Base-by-base conservation (phyloP, 1,140 invertebrate species). In the Lordiphosa collinella region DNA sequence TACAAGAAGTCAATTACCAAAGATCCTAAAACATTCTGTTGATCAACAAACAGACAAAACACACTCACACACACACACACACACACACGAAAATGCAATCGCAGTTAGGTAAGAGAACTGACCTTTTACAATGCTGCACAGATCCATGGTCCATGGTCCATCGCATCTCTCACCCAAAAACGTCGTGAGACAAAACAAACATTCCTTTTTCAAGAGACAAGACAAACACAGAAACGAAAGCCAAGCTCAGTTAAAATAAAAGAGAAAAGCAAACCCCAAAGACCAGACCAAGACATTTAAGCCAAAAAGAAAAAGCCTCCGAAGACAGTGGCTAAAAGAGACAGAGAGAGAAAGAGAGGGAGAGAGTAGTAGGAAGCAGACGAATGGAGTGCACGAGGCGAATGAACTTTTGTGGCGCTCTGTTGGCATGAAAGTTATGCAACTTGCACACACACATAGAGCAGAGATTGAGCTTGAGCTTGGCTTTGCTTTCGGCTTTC, bases 371-470 rank as follows among this genome's bases (percentile, higher is more conserved):
- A 11, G 44, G 35, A 7, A 59, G 47, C 56, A 62, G 50, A 48
- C 63, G 71, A 78, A 74, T 86, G 69, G 82, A 86, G 82, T 86
- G 82, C 82, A 86, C 72, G 73, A 86, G 82, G 82, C 82, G 82
- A 86, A 86, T 86, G 82, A 86, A 86, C 82, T 86, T 82, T 79
- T 64, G 64, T 58, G 67, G 76, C 72, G 58, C 80, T 70, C 52
- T 37, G 57, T 66, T 56, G 71, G 64, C 78, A 78, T 68, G 82
- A 82, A 78, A 86, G 82, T 86, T 86, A 86, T 86, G 82, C 82
- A 86, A 86, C 80, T 49, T 43, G 54, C 29, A 50, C 22, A 59
- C 18, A 69, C 40, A 34, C 14, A 65, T 44, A 54, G 51, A 53
- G 51, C 61, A 50, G 43, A 52, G 55, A 25, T 49, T 37, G 44